Conservation (phyloP, 2,888 invertebrate species). For the Drosophila helvetica region DNA sequence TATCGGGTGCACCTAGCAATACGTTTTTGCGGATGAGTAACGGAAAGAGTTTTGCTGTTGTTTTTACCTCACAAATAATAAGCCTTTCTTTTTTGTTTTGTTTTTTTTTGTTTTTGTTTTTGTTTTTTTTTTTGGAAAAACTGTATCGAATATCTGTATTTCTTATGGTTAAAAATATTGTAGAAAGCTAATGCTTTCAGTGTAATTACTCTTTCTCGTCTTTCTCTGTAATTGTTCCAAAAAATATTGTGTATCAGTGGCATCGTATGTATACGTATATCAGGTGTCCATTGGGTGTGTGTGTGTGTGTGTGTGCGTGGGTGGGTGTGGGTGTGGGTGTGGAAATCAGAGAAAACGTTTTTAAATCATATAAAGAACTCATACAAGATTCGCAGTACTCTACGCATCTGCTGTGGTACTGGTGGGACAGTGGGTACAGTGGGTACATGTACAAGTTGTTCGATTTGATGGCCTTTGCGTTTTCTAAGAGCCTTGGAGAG, state of each 20-base stretch:
- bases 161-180: constrained; percentile 48
- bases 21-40: constrained; percentile 45
- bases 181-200: constrained; percentile 57
- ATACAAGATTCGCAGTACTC: constrained; percentile 60
- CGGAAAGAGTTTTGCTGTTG: constrained; percentile 38
- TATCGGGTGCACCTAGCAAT: constrained; percentile 69
- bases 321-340: constrained; percentile 6
- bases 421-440: constrained; percentile 2
- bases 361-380: constrained; percentile 17
- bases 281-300: background rate
- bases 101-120: constrained; percentile 5
- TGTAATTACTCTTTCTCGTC: constrained; percentile 67
- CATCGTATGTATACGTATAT: constrained; percentile 12
- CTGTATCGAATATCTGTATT: constrained; percentile 16
- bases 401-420: constrained; percentile 63
- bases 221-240: constrained; percentile 70
- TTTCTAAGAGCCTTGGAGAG: constrained; percentile 16
- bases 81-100: constrained; percentile 19
- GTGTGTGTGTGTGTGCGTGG: constrained; percentile 5
- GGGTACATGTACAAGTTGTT: constrained; percentile 4
- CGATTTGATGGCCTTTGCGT: constrained; percentile 27
- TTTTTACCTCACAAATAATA: constrained; percentile 65
- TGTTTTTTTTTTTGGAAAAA: constrained; percentile 28
- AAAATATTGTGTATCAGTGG: constrained; percentile 53
- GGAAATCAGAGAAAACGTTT: constrained; percentile 39